Evolutionary conservation across 2,113 vertebrate genomes (phyloP).

Genomic region (Scomber colias): DNA sequence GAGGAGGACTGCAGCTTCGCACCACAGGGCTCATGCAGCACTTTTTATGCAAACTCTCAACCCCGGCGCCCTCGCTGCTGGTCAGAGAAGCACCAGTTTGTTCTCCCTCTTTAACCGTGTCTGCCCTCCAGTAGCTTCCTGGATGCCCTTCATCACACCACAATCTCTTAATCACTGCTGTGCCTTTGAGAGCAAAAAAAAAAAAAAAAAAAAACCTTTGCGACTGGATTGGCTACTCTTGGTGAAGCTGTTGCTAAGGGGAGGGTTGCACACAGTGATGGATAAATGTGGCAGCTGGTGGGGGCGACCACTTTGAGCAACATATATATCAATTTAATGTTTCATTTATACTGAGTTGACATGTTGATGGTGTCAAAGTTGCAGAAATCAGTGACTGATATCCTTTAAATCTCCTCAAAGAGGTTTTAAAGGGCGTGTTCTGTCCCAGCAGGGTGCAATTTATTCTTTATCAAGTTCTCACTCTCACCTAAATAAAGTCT

Average conservation of each 20-base stretch:
- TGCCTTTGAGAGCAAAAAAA: constrained; percentile 31
- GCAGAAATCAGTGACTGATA: background rate
- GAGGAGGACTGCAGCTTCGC: constrained; percentile 33
- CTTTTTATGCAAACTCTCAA: constrained; percentile 43
- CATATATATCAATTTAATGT: constrained; percentile 33
- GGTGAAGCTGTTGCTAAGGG: constrained; percentile 81
- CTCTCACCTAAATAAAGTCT: background rate
- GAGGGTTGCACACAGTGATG: constrained; percentile 51
- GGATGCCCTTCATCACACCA: constrained; percentile 55
- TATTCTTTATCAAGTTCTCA: constrained; percentile 19
- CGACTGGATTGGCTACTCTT: constrained; percentile 68
- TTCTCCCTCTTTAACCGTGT: constrained; percentile 13
- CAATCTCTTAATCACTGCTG: constrained; percentile 67
- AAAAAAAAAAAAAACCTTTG: background rate
- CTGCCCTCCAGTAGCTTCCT: constrained; percentile 41
- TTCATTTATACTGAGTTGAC: background rate
- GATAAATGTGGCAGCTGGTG: constrained; percentile 36
- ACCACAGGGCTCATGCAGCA: constrained; percentile 24
- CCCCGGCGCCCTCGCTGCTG: background rate
- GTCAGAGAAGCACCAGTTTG: constrained; percentile 24
- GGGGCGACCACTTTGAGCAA: constrained; percentile 17
- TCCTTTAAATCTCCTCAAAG: background rate
- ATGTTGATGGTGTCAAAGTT: background rate
- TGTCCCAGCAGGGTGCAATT: background rate
- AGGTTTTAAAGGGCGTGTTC: constrained; percentile 1